Evolutionary conservation across 64 coral and sea anemone genomes (phyloP).

Genomic region (Orbicella faveolata): DNA sequence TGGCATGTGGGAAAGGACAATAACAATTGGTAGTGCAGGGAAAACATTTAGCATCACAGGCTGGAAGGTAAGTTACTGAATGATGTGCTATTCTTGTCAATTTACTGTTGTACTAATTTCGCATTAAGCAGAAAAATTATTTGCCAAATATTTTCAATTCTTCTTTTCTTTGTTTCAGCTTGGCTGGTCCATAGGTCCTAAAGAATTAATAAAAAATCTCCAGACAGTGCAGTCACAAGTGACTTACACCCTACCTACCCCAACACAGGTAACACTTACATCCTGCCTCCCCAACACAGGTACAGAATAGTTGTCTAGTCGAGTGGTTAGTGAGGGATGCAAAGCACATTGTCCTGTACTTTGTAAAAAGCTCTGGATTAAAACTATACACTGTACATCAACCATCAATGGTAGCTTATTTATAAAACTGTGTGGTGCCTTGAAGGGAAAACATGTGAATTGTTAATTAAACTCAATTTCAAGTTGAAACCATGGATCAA

Average conservation of each 20-base stretch:
- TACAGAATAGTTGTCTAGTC: neutral
- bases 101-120: too few species aligned
- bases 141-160: neutral
- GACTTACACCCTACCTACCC: conserved; percentile 70
- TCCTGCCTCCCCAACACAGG: neutral
- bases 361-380: neutral
- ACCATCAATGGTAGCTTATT: neutral
- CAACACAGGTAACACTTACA: conserved; percentile 62
- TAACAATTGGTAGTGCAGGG: conserved; percentile 90
- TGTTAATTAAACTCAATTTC: too few species aligned
- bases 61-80: conserved; percentile 72
- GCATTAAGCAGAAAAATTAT: too few species aligned
- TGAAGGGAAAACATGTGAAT: too few species aligned
- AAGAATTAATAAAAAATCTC: conserved; percentile 68
- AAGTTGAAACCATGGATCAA: too few species aligned
- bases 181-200: conserved; percentile 84
- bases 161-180: conserved; percentile 51
- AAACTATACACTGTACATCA: neutral
- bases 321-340: too few species aligned
- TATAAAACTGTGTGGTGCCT: neutral
- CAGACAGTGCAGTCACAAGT: conserved; percentile 68
- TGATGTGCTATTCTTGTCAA: neutral
- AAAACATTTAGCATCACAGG: conserved; percentile 92
- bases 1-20: conserved; percentile 95
- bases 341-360: neutral